Base-by-base conservation (phyloP, 2,888 invertebrate genomes). In the Petrolisthes cinctipes region DNA sequence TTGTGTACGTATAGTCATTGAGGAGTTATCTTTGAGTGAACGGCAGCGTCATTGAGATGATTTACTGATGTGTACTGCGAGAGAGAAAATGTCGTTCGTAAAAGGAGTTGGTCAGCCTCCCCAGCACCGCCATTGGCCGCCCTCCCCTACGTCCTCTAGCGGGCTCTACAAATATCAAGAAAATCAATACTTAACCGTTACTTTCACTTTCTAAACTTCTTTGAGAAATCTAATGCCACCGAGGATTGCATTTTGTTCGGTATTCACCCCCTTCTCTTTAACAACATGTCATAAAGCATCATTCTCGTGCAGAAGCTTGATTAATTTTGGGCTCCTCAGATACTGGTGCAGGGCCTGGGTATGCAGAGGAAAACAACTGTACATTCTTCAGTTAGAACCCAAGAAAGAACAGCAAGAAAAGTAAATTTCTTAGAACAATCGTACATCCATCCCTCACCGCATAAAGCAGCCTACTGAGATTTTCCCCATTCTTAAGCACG, bases 161-260 rank as follows among this genome's bases (percentile, higher is more conserved):
- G 86, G 86, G 81, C 82, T 86, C 82, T 86, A 82, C 86, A 86
- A 86, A 86, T 82, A 86, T 76, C 75, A 68, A 56, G 86, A 86
- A 86, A 86, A 86, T 86, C 86, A 86, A 86, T 86, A 86, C 86
- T 82, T 82, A 82, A 23, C 86, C 86, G 86, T 86, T 86, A 86
- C 86, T 86, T 82, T 86, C 76, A 20, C 61, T 82, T 86, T 81
- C 85, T 51, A 80, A 82, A 82, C 75, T 81, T 86, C 66, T 82
- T 82, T 66, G 66, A 53, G 17, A 53, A 82, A 79, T 79, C 6
- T 79, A 54, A n/a, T 79, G 54, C n/a, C 79, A 20, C 54, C 17
- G 79, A 9, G n/a, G 6, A 54, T 54, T 79, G 56, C 54, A 79
- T 53, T 23, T 37, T 37, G 37, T 37, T 37, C 37, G 2, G 37